Base-by-base conservation (phyloP, 2,113 vertebrate genomes). In the Nothobranchius furzeri region DNA sequence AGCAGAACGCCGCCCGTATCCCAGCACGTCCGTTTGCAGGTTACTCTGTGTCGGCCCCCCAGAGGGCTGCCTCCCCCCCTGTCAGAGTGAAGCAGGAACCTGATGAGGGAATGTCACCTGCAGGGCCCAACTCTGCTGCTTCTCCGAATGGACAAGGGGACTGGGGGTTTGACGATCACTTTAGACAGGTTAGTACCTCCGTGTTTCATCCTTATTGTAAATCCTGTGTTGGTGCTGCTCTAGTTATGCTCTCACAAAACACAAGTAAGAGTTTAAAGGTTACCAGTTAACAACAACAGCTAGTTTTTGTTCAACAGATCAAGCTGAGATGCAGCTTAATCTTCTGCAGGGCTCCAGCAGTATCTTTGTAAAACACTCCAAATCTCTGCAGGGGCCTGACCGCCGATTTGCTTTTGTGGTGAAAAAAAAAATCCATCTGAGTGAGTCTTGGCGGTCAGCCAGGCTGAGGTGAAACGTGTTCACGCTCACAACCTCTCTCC, bases 121-220 rank as follows among this genome's bases (percentile, higher is more conserved):
- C 87, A 1, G 91, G 84, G 1, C 88, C 87, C 12, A 88, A 92
- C 0, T 92, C 91, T 1, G 78, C 90, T 0, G 48, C 89, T 15
- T 93, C 95, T 12, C 81, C 93, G 0, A 90, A 94, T 0, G 94
- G 91, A 43, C 95, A 94, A 40, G 91, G 92, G 0, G 89, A 85
- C 82, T 98, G 96, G 95, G 91, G 90, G 65, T 89, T 92, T 78
- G 96, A 98, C 0, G 95, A 98, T 63, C 95, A 94, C 66, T 94
- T 96, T 83, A 96, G 95, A 88, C 95, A 95, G 95, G 97, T 99
- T 81, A 93, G 95, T 92, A 24, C 36, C 8, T n/a, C 36, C 24
- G 14, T 30, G 8, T 13, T 64, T 56, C 20, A 12, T 60, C 17
- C 12, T 43, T 50, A 53, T 13, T 60, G 12, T 17, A 53, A 12